These are phyloP conservation scores for Smithornis capensis DNA, from an alignment of 2,113 vertebrate genomes.

Conservation along the genomic window DNA sequence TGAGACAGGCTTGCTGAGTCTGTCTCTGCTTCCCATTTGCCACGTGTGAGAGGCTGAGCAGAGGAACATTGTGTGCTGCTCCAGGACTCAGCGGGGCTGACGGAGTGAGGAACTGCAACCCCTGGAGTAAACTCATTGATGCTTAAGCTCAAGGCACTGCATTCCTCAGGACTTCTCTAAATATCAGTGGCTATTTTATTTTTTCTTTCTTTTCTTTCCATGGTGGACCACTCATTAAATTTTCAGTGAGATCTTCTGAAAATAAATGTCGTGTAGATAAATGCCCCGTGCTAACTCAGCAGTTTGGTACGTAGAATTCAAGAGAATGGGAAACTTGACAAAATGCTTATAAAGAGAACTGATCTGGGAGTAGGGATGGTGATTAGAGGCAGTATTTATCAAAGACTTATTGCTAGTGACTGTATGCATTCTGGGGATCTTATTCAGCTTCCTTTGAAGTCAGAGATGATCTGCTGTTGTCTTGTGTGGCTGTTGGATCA, in stretches of 20 bases:
- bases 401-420: background rate
- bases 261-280: background rate
- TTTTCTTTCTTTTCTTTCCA: background rate
- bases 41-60: slow-evolving; percentile 18
- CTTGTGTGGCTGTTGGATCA: background rate
- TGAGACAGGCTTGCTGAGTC: background rate
- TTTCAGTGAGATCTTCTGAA: slow-evolving; percentile 6
- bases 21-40: slow-evolving; percentile 35
- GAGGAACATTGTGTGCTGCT: slow-evolving; percentile 26
- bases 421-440: background rate
- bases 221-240: background rate
- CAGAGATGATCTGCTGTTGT: background rate
- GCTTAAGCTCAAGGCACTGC: background rate
- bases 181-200: background rate
- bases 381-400: background rate
- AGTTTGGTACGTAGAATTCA: background rate
- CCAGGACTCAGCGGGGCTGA: background rate
- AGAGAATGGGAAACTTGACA: background rate
- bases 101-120: background rate
- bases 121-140: background rate
- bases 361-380: background rate
- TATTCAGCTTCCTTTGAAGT: slow-evolving; percentile 26
- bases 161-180: slow-evolving; percentile 3
- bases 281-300: background rate
- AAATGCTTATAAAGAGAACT: background rate